Conservation (phyloP, 37 sponge, comb jelly and placozoan genomes). For the Chondrosia reniformis region DNA sequence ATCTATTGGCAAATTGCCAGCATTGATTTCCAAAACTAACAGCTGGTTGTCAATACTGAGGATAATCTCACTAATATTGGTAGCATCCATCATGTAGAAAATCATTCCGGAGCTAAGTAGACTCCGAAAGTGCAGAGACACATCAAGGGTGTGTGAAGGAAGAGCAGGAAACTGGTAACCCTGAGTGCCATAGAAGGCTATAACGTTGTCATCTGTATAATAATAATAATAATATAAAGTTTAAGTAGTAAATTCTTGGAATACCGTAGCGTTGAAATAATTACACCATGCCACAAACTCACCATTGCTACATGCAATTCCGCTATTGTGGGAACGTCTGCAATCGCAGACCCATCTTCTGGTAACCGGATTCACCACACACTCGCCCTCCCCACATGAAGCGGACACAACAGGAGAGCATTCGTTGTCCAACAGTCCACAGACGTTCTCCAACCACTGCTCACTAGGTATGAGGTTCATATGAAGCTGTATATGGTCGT, state of each 20-base stretch:
- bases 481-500: too few relatives aligned
- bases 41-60: not conserved
- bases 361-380: not conserved
- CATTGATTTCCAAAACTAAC: not conserved
- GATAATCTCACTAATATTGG: not conserved
- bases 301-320: not conserved
- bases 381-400: not conserved
- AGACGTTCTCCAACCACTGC: constrained; percentile 21
- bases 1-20: not conserved
- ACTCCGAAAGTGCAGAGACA: constrained; percentile 1
- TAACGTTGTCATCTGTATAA: not conserved
- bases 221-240: not conserved
- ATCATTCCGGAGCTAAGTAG: not conserved
- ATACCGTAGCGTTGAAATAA: too few relatives aligned
- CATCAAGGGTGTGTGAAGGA: not conserved
- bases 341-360: constrained; percentile 5
- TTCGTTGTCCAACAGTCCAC: not conserved
- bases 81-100: not conserved
- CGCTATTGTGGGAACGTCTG: not conserved
- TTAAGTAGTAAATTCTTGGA: not conserved
- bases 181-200: not conserved
- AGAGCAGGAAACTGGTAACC: too few relatives aligned
- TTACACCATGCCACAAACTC: too few relatives aligned
- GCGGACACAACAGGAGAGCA: not conserved
- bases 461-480: too few relatives aligned